Percentiles rank a stretch among this genome's conserved stretches.
phyloP scores from a whole-genome alignment of 2,888 invertebrate species.

The Calameuta filiformis region DNA sequence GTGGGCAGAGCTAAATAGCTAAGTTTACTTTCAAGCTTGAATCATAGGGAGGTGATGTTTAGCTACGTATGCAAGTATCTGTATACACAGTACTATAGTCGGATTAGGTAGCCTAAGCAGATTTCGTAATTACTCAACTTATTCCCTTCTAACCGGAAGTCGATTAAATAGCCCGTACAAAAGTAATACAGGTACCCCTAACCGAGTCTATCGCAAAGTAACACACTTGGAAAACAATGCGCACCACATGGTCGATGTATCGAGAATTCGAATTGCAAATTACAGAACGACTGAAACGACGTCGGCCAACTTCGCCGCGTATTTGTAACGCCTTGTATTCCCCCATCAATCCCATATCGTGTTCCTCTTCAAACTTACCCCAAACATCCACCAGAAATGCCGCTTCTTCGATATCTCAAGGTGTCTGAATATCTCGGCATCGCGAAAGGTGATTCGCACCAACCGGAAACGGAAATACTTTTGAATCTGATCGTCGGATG shows the following conservation, averaged over 20 bases:
- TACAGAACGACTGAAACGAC: constrained; percentile 29
- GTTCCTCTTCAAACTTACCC: background rate
- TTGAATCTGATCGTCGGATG: constrained; percentile 45
- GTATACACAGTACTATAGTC: background rate
- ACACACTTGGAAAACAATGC: background rate
- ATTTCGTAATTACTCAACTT: background rate
- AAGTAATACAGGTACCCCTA: background rate
- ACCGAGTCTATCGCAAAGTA: background rate
- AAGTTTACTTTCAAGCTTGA: background rate
- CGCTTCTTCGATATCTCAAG: constrained; percentile 31
- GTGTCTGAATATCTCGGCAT: constrained; percentile 33
- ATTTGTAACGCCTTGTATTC: background rate
- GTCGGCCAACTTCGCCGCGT: background rate
- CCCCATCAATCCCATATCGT: background rate
- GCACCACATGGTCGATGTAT: no score
- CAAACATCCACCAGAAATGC: background rate
- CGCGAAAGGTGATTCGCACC: background rate
- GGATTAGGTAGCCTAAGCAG: background rate
- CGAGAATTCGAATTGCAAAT: constrained; percentile 44
- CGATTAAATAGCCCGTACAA: no score
- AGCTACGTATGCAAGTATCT: background rate
- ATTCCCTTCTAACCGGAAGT: no score
- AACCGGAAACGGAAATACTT: constrained; percentile 46
- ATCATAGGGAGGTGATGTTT: background rate
- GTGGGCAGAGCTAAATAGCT: background rate